These are phyloP conservation scores for Cricetomys ansorgei DNA, from an alignment of 2,113 vertebrate genomes.

Conservation along the genomic window DNA sequence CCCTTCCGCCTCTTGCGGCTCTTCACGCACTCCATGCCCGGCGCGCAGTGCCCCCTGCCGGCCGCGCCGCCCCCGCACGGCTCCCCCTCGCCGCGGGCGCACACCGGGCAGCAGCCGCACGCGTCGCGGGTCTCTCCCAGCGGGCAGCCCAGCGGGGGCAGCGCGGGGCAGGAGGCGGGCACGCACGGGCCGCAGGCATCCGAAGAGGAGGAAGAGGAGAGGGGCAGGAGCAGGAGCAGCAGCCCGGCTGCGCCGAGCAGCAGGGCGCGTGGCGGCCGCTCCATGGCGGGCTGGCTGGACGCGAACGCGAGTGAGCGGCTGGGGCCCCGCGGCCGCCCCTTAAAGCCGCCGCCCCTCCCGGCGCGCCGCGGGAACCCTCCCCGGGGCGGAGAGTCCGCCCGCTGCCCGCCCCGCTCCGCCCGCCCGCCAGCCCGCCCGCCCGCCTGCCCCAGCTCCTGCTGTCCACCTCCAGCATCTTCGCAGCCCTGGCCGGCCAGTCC, in stretches of 20 bases:
- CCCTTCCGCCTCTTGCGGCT: conserved; percentile 86
- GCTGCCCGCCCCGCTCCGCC: background rate
- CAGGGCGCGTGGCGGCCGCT: conserved; percentile 35
- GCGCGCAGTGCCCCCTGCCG: conserved; percentile 85
- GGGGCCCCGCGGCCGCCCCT: background rate
- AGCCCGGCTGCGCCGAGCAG: conserved; percentile 68
- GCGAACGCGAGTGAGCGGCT: background rate
- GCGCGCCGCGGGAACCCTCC: conserved; percentile 35
- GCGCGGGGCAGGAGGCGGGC: conserved; percentile 84
- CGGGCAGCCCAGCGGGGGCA: conserved; percentile 86
- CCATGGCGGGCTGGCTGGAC: conserved; percentile 27
- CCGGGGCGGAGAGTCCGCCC: conserved; percentile 54
- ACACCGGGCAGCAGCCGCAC: conserved; percentile 91
- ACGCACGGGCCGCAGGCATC: conserved; percentile 87
- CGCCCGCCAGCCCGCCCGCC: background rate
- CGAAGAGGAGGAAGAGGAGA: conserved; percentile 71
- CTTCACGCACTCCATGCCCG: conserved; percentile 91
- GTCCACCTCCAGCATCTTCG: background rate
- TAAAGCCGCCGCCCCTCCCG: conserved; percentile 52
- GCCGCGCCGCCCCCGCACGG: conserved; percentile 82
- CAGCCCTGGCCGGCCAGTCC: background rate
- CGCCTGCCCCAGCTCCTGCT: too few species aligned
- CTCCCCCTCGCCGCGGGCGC: conserved; percentile 89
- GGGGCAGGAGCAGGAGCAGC: conserved; percentile 81
- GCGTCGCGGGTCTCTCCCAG: conserved; percentile 85